These are phyloP conservation scores for Daboia siamensis DNA, from an alignment of 2,113 vertebrate species.

Conservation along the genomic window DNA sequence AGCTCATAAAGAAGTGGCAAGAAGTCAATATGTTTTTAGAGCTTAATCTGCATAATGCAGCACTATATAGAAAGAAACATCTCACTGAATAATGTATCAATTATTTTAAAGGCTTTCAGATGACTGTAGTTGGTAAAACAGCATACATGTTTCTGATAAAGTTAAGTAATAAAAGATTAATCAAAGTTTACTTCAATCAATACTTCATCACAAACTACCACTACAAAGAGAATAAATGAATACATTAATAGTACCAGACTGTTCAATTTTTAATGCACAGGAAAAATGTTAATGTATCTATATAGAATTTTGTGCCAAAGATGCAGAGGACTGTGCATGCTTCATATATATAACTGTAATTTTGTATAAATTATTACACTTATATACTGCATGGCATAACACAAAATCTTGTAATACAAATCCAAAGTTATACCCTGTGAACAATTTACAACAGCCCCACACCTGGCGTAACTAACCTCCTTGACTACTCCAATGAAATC, in stretches of 20 bases:
- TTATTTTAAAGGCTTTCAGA: constrained; percentile 45
- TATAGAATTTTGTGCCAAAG: neutral
- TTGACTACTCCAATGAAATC: neutral
- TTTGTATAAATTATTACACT: neutral
- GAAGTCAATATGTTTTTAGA: constrained; percentile 5
- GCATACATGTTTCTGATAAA: constrained; percentile 29
- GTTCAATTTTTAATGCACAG: neutral
- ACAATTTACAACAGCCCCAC: neutral
- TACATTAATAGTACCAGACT: constrained; percentile 33
- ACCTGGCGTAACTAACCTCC: neutral
- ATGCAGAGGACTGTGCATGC: neutral
- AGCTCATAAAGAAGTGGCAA: constrained; percentile 13
- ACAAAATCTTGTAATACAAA: neutral
- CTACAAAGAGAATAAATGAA: constrained; percentile 52
- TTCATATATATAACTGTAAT: constrained; percentile 12
- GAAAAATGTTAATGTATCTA: constrained; percentile 2
- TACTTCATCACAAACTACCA: constrained; percentile 43
- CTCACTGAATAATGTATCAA: constrained; percentile 53
- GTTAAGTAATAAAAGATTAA: constrained; percentile 45
- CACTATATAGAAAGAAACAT: constrained; percentile 36
- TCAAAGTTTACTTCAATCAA: constrained; percentile 29
- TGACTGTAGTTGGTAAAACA: constrained; percentile 39
- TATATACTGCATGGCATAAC: neutral
- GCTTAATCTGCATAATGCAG: constrained; percentile 42
- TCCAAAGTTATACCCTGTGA: neutral